Conservation (phyloP, 2,888 invertebrate genomes). For the Hemithea aestivaria region DNA sequence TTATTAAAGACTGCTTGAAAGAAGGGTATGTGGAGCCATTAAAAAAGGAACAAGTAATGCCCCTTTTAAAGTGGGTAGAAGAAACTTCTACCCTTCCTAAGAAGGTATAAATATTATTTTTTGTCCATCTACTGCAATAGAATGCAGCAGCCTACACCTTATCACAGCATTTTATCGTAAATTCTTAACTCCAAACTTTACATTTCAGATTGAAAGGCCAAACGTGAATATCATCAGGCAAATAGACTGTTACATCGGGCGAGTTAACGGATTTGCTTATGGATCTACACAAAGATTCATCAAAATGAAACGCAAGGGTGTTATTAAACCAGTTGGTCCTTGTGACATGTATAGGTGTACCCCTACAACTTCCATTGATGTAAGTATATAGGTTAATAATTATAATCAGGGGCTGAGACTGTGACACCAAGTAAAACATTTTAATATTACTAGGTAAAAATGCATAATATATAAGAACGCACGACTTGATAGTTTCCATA, state of each 20-base stretch:
- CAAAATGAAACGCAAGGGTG: slow-evolving; percentile 72
- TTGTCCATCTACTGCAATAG: too few species aligned
- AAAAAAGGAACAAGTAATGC: slow-evolving; percentile 50
- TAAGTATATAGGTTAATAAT: slow-evolving; percentile 24
- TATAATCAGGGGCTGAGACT: too few species aligned
- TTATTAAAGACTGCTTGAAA: slow-evolving; percentile 64
- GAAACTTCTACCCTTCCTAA: slow-evolving; percentile 47
- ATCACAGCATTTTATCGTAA: too few species aligned
- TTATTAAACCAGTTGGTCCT: slow-evolving; percentile 75
- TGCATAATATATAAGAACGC: too few species aligned
- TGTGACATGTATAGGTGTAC: slow-evolving; percentile 71
- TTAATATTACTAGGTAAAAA: too few species aligned
- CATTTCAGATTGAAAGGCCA: slow-evolving; percentile 45
- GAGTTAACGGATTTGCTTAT: slow-evolving; percentile 77
- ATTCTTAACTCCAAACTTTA: too few species aligned
- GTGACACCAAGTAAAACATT: too few species aligned
- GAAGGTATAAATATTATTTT: slow-evolving; percentile 33
- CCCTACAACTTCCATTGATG: slow-evolving; percentile 64
- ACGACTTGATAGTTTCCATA: too few species aligned
- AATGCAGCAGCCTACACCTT: too few species aligned
- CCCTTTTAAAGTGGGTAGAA: slow-evolving; percentile 52
- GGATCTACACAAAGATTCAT: slow-evolving; percentile 66
- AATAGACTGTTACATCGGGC: slow-evolving; percentile 70
- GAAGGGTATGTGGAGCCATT: slow-evolving; percentile 68
- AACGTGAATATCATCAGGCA: slow-evolving; percentile 56